Conservation (phyloP, 1,140 invertebrate species). For the Drosophila arizonae region DNA sequence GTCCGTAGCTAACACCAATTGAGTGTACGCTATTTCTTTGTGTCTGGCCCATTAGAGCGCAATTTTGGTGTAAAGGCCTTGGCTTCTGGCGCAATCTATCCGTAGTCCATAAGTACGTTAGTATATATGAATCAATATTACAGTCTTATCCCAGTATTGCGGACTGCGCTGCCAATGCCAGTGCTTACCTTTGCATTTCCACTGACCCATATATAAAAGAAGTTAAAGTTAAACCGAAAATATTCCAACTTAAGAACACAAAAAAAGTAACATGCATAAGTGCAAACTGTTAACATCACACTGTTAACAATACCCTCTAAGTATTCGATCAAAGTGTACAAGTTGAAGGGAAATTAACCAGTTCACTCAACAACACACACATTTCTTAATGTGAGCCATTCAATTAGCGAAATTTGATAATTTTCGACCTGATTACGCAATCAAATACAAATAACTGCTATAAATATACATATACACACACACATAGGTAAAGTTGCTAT, state of each 20-base stretch:
- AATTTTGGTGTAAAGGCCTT: slow-evolving; percentile 47
- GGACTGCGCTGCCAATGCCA: background rate
- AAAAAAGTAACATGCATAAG: background rate
- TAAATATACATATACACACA: background rate
- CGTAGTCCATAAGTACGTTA: background rate
- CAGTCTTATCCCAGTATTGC: background rate
- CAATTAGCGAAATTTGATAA: background rate
- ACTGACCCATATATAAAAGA: slow-evolving; percentile 1
- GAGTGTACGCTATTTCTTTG: slow-evolving; percentile 5
- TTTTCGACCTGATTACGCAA: slow-evolving; percentile 58
- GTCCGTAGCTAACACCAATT: background rate
- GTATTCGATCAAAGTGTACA: background rate
- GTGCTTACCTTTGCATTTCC: background rate
- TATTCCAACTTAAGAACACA: background rate
- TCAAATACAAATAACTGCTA: slow-evolving; percentile 19
- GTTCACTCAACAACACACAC: background rate
- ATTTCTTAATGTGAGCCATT: background rate
- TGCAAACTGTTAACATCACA: background rate
- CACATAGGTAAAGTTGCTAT: background rate
- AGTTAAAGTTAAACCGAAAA: background rate
- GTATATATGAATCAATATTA: too few relatives aligned
- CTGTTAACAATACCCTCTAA: background rate
- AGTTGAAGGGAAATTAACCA: slow-evolving; percentile 2
- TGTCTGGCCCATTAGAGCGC: slow-evolving; percentile 47
- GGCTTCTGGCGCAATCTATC: slow-evolving; percentile 48